Percentiles rank a stretch among this genome's conserved stretches.
phyloP scores from a whole-genome alignment of 1,140 invertebrate species.

The Zaprionus lachaisei region DNA sequence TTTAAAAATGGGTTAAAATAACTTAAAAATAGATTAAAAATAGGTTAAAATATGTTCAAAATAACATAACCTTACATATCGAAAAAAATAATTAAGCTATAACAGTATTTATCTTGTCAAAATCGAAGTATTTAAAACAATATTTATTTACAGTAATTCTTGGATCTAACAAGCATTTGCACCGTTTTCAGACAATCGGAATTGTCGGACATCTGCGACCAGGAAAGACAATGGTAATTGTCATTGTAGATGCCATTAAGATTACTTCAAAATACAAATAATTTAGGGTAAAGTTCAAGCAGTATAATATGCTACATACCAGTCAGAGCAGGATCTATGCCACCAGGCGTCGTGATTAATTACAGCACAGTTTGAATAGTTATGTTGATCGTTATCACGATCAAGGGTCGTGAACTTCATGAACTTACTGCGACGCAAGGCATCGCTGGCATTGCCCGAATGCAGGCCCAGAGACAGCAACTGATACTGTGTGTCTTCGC shows the following conservation, averaged over 20 bases:
- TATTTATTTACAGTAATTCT: background rate
- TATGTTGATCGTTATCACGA: constrained; percentile 3
- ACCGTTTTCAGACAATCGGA: constrained; percentile 2
- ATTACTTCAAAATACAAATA: background rate
- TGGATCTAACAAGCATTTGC: constrained; percentile 4
- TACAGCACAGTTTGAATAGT: background rate
- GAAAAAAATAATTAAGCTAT: no score
- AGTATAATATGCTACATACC: background rate
- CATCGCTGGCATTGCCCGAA: background rate
- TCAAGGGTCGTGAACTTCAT: constrained; percentile 10
- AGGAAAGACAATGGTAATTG: background rate
- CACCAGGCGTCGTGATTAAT: constrained; percentile 7
- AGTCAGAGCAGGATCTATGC: constrained; percentile 6
- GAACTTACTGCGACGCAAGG: background rate
- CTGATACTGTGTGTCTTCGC: background rate
- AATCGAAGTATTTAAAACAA: no score
- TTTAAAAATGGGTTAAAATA: background rate
- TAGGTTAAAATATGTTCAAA: no score
- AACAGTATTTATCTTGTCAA: no score
- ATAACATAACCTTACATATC: no score
- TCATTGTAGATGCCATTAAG: constrained; percentile 20
- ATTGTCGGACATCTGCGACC: background rate
- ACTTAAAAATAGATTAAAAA: no score
- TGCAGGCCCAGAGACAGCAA: constrained; percentile 2
- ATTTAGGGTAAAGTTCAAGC: background rate